Evolutionary conservation across 2,888 invertebrate species (phyloP).

Genomic region (Trichacis sp.): DNA sequence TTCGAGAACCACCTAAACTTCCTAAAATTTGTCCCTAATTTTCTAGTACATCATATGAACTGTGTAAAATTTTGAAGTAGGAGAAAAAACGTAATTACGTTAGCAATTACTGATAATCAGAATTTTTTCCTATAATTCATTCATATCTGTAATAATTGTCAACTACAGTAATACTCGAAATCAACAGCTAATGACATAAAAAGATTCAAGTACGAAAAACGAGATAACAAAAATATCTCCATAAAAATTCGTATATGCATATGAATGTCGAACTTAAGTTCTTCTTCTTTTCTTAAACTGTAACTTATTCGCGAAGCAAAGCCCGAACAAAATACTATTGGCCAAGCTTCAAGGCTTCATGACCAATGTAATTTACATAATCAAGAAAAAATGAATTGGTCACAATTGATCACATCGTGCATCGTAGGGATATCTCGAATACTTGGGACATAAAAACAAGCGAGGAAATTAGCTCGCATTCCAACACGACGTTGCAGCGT

Average conservation of each 20-base stretch:
- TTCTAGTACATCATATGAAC: no score
- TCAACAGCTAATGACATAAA: no score
- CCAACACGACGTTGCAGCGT: neutral
- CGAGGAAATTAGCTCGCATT: neutral
- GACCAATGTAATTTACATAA: conserved; percentile 46
- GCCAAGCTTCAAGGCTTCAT: conserved; percentile 53
- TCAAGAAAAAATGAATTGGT: conserved; percentile 21
- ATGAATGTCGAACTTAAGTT: conserved; percentile 48
- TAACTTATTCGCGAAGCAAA: conserved; percentile 43
- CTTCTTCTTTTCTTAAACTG: conserved; percentile 37
- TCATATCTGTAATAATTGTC: no score
- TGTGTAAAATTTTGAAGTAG: no score
- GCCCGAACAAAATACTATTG: conserved; percentile 53
- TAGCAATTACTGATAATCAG: no score
- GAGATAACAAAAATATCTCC: conserved; percentile 54
- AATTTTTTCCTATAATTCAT: no score
- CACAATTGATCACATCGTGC: neutral
- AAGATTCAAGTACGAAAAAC: no score
- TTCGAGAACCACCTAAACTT: no score
- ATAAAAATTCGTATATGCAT: conserved; percentile 61
- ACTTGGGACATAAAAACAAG: neutral
- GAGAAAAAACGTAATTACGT: no score
- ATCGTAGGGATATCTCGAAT: neutral
- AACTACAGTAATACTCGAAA: no score
- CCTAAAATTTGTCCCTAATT: no score